Base-by-base conservation (phyloP, 2,888 invertebrate genomes). In the Heliconius erato region DNA sequence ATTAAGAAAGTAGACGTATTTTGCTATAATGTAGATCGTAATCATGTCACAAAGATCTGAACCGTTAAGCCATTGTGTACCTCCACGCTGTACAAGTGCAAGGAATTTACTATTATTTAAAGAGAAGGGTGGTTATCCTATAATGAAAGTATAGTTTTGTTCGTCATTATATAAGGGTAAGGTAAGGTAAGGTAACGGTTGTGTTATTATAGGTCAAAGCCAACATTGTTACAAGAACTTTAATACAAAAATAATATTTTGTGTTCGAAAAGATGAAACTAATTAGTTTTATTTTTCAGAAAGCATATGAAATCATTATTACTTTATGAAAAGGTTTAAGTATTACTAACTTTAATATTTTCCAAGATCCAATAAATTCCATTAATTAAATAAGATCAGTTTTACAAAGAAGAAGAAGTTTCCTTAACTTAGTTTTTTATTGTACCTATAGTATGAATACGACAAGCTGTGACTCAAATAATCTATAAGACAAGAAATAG, bases 51-150 rank as follows among this genome's bases (percentile, higher is more conserved):
- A 63, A 76, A 79, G 83, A 83, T 81, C 81, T 59, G 65, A 69
- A 76, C 81, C 83, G 81, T 74, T 74, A 54, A 79, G 76, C 65
- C 79, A 81, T 83, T 81, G 81, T 83, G 63, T 69, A 69, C 81
- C 69, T 79, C 79, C 76, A 80, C 35, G 74, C n/a, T 65, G 59
- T 79, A 83, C 74, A 81, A 80, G 83, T 80, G 72, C 80, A 49
- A 80, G 74, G 74, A 59, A 80, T 69, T 76, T 81, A 65, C 81
- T 63, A 63, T 63, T 71, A 81, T 77, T 81, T 78, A 65, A 81
- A 78, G 63, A 81, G 63, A 78, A 71, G 78, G 44, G 59, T 79
- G 71, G 71, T 81, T 49, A 59, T 72, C 74, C 32, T 67, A 78
- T 68, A 49, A 78, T 67, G 44, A 44, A 49, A 78, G 65, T 78